A percentile compares a stretch with the other conserved stretches of the same genome.
These are phyloP conservation scores for Nematopogon swammerdamellus DNA, from an alignment of 2,888 invertebrate genomes.

Conservation along the genomic window DNA sequence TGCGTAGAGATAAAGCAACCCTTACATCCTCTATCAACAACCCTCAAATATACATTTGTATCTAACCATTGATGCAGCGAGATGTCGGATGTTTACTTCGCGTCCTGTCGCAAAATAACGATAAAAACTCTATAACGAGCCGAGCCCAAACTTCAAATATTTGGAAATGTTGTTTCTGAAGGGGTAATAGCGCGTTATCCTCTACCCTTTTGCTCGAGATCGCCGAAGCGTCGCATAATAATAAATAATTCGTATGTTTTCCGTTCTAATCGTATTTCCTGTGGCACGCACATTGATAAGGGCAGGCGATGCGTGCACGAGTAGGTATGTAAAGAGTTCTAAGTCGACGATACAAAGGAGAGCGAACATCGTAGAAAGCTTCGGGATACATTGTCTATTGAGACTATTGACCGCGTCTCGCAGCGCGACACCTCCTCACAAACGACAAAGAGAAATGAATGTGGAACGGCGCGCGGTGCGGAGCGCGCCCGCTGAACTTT, in stretches of 20 bases:
- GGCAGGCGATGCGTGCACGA: conserved; percentile 37
- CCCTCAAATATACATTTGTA: conserved; percentile 3
- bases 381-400: conserved; percentile 38
- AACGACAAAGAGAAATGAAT: conserved; percentile 18
- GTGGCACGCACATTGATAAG: conserved; percentile 37
- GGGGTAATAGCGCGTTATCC: conserved; percentile 32
- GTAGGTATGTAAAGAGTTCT: conserved; percentile 21
- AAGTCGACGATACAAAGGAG: conserved; percentile 5
- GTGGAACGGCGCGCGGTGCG: neutral
- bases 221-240: conserved; percentile 42
- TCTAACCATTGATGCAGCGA: neutral
- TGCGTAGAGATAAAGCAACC: neutral
- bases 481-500: too few species aligned
- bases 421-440: conserved; percentile 37
- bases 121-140: neutral
- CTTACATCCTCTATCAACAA: neutral
- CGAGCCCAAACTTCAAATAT: conserved; percentile 24
- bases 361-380: conserved; percentile 29
- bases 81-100: neutral
- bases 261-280: conserved; percentile 56
- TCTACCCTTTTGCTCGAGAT: conserved; percentile 48
- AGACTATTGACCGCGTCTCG: conserved; percentile 45
- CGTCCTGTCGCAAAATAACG: neutral
- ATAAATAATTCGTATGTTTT: conserved; percentile 52
- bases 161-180: conserved; percentile 20